Conservation (phyloP, 2,113 vertebrate genomes). For the Thamnaconus septentrionalis region DNA sequence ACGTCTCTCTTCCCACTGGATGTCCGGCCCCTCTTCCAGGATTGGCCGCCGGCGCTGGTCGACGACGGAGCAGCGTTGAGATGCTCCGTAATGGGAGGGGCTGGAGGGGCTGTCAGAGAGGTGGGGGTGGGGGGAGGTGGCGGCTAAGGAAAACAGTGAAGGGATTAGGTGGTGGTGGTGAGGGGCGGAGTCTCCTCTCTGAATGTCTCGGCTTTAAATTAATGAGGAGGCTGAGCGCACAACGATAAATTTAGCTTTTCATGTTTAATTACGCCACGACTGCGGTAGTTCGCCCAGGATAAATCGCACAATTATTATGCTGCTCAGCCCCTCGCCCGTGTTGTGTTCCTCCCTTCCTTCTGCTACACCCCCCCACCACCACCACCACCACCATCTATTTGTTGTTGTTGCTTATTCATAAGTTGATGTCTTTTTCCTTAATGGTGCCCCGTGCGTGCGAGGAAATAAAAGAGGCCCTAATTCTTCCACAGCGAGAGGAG, state of each 20-base stretch:
- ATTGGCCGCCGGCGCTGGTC: slow-evolving; percentile 79
- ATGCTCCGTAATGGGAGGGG: slow-evolving; percentile 83
- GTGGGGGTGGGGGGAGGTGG: slow-evolving; percentile 28
- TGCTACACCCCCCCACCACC: slow-evolving; percentile 36
- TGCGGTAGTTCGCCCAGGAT: slow-evolving; percentile 86
- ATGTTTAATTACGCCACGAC: slow-evolving; percentile 95
- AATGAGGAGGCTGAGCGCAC: slow-evolving; percentile 86
- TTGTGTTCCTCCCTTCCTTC: slow-evolving; percentile 58
- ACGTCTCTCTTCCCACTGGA: slow-evolving; percentile 47
- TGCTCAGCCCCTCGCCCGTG: slow-evolving; percentile 58
- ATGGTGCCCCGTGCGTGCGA: slow-evolving; percentile 74
- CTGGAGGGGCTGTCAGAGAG: slow-evolving; percentile 34
- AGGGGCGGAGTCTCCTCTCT: slow-evolving; percentile 27
- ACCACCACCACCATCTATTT: slow-evolving; percentile 36
- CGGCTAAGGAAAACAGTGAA: slow-evolving; percentile 50
- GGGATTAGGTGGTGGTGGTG: slow-evolving; percentile 39
- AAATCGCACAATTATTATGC: slow-evolving; percentile 92
- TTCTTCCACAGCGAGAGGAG: too few relatives aligned
- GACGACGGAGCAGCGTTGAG: slow-evolving; percentile 92
- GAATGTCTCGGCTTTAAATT: slow-evolving; percentile 88
- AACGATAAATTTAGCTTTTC: slow-evolving; percentile 93
- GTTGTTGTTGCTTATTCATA: slow-evolving; percentile 59
- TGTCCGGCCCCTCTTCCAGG: too few relatives aligned
- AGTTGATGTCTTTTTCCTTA: slow-evolving; percentile 80
- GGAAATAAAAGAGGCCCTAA: slow-evolving; percentile 46